Conservation (phyloP, 2,113 vertebrate species). For the Salvelinus fontinalis region DNA sequence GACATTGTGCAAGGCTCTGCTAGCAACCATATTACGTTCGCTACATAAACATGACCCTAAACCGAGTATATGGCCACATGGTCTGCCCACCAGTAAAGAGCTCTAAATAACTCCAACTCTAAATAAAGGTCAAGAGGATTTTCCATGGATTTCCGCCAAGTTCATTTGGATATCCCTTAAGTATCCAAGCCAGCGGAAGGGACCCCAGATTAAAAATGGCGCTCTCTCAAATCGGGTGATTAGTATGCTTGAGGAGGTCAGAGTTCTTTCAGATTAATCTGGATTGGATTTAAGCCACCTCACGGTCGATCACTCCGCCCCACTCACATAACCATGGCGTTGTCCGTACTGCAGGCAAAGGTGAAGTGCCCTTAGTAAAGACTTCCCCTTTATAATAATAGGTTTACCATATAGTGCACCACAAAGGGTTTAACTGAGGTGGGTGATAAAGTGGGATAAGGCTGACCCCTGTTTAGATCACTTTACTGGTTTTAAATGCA, state of each 20-base stretch:
- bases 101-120: not conserved
- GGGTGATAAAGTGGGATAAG: no score
- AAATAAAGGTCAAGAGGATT: not conserved
- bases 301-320: no score
- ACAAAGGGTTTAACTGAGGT: no score
- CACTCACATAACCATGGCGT: no score
- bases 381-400: no score
- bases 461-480: no score
- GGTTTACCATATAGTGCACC: no score
- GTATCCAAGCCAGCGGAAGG: not conserved
- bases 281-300: constrained; percentile 1
- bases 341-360: no score
- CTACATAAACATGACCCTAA: not conserved
- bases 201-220: not conserved
- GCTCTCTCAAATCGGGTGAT: not conserved
- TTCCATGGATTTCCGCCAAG: not conserved
- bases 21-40: not conserved
- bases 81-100: not conserved
- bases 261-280: constrained; percentile 10
- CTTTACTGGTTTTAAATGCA: no score
- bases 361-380: no score
- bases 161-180: not conserved
- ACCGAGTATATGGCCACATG: not conserved
- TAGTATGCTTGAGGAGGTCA: not conserved
- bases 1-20: not conserved